Evolutionary conservation across 2,113 vertebrate genomes (phyloP).

Genomic region (Catharus minimus): DNA sequence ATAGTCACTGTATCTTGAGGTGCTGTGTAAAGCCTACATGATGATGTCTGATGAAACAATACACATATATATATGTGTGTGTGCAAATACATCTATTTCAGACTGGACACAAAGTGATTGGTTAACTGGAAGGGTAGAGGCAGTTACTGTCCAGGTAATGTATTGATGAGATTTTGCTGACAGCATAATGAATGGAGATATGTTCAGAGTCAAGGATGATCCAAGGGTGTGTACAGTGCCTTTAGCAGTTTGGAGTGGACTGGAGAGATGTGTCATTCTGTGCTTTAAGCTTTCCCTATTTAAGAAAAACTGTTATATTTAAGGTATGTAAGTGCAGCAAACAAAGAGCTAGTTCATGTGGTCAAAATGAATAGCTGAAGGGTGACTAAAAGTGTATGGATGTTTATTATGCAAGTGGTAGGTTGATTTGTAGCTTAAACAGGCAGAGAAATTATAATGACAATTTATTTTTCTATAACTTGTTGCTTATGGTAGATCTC

Average conservation of each 20-base stretch:
- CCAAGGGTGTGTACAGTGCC: neutral
- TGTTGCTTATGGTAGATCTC: neutral
- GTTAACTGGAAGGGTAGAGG: neutral
- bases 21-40: neutral
- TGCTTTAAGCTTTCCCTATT: neutral
- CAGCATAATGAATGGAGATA: neutral
- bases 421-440: neutral
- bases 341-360: neutral
- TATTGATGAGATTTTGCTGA: neutral
- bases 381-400: neutral
- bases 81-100: neutral
- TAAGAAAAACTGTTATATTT: neutral
- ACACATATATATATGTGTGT: too few relatives aligned
- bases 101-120: neutral
- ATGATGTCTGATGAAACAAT: neutral
- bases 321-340: neutral
- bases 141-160: neutral
- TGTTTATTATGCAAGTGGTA: neutral
- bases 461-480: neutral
- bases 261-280: neutral
- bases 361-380: neutral
- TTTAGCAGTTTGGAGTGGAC: neutral
- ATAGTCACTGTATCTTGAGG: neutral
- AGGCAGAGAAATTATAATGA: neutral
- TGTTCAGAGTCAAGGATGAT: neutral